Base-by-base conservation (phyloP, 2,113 vertebrate species). In the Cynopterus brachyotis region DNA sequence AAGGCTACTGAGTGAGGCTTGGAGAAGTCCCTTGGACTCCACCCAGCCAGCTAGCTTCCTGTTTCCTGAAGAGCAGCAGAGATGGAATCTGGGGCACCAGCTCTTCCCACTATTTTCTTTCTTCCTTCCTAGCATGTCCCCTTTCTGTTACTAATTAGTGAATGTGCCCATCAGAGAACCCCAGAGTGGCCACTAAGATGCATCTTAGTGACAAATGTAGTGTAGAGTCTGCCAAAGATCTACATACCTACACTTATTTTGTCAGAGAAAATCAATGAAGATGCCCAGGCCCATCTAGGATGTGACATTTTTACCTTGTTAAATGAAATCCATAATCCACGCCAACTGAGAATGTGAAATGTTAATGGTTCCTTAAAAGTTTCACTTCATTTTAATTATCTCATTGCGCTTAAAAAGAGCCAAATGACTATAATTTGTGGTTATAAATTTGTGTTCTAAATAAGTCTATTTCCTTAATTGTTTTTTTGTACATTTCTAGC, bases 391-490 rank as follows among this genome's bases (percentile, higher is more conserved):
- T 80, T 72, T 79, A 82, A 80, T 62, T 75, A 82, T 53, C 24
- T 91, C 84, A 40, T 32, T 53, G 24, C 40, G 47, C 30, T 89
- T 88, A 75, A 82, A 90, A 80, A 32, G 16, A 50, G n/a, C 4
- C 10, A 88, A 89, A 95, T 42, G 32, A 16, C 75, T 80, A 66
- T 70, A 53, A 89, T 30, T 91, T 89, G 1, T 76, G 28, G 35
- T 76, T 37, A 81, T 75, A 70, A 59, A 79, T 88, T 40, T 80
- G 40, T 53, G 7, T 91, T 93, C 60, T 86, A 81, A 82, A 22
- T 78, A 94, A 89, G 12, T 83, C 32, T 95, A 53, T 91, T 95
- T 92, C 5, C 67, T 76, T 84, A 82, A 88, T 94, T 76, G 79
- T 24, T 92, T 88, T 64, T 92, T 84, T 30, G 70, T 35, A 17